A percentile compares a stretch with the other conserved stretches of the same genome.
Evolutionary conservation across 2,888 invertebrate species (phyloP).

Genomic region (Isoperla grammatica): DNA sequence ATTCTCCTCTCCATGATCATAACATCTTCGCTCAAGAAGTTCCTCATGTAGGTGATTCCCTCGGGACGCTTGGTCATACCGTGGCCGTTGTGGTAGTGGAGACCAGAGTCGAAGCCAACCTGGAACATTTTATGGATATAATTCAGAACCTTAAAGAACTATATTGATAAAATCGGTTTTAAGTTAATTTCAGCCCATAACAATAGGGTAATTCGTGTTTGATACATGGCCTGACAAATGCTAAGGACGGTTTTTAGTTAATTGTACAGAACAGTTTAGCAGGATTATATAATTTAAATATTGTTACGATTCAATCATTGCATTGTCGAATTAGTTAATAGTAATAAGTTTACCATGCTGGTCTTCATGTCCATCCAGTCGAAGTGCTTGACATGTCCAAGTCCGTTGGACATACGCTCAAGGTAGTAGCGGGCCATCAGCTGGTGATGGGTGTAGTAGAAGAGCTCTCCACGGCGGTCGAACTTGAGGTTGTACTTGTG

Average conservation of each 20-base stretch:
- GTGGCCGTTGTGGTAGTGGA: slow-evolving; percentile 55
- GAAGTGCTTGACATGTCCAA: slow-evolving; percentile 58
- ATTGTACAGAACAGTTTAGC: background rate
- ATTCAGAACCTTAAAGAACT: no score
- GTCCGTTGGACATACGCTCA: slow-evolving; percentile 65
- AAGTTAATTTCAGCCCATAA: no score
- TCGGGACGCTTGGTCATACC: slow-evolving; percentile 47
- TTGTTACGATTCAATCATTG: no score
- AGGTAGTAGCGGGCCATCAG: slow-evolving; percentile 64
- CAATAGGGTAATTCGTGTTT: no score
- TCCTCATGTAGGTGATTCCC: slow-evolving; percentile 44
- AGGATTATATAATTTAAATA: no score
- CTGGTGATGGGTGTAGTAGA: slow-evolving; percentile 59
- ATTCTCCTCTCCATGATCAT: slow-evolving; percentile 49
- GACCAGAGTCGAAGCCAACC: slow-evolving; percentile 46
- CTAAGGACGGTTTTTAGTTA: no score
- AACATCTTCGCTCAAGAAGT: slow-evolving; percentile 4
- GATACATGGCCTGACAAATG: no score
- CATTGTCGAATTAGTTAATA: no score
- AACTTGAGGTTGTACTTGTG: slow-evolving; percentile 43
- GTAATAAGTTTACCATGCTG: no score
- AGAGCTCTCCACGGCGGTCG: slow-evolving; percentile 41
- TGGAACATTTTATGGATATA: background rate
- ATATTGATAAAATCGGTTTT: no score
- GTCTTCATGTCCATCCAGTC: no score